Base-by-base conservation (phyloP, 2,888 invertebrate genomes). In the Abrostola triplasia region DNA sequence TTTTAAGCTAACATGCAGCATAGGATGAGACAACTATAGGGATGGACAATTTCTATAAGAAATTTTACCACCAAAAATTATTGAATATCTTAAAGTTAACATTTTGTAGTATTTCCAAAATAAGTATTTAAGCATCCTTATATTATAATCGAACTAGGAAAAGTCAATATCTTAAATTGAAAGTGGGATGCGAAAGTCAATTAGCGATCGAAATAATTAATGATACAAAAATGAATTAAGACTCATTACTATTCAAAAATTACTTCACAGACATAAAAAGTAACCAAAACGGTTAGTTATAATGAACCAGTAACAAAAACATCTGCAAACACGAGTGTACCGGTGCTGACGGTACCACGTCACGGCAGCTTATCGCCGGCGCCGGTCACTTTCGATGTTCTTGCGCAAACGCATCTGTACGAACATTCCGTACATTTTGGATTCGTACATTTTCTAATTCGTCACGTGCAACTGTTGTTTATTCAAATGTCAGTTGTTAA, bases 351-450 rank as follows among this genome's bases (percentile, higher is more conserved):
- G 68, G 83, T 90, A 88, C 85, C 37, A 55, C 64, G 65, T 62
- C 74, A 76, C 73, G 77, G 72, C 72, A 78, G 77, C 71, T 79
- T 81, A 76, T 77, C 77, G 72, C 77, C 81, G 84, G 84, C 77
- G 72, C 77, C 81, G 84, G 84, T 84, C 89, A 92, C 91, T 92
- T 92, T 92, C 92, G 90, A 89, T 90, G 78, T 50, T 67, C 68
- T 88, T 88, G 83, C 84, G 82, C 82, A 87, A 88, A 60, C 76
- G 78, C 85, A 85, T 87, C 85, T 86, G 85, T 79, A 70, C 59
- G 66, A 73, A 65, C 84, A 87, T 86, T 82, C 84, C 81, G 55
- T 63, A 71, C 70, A 74, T 80, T 77, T 79, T 73, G 73, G 71
- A 67, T 80, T 65, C 70, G 73, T 80, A 71, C 76, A 58, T 80